These are phyloP conservation scores for Hipposideros larvatus DNA, from an alignment of 2,797 vertebrate genomes.

Conservation along the genomic window DNA sequence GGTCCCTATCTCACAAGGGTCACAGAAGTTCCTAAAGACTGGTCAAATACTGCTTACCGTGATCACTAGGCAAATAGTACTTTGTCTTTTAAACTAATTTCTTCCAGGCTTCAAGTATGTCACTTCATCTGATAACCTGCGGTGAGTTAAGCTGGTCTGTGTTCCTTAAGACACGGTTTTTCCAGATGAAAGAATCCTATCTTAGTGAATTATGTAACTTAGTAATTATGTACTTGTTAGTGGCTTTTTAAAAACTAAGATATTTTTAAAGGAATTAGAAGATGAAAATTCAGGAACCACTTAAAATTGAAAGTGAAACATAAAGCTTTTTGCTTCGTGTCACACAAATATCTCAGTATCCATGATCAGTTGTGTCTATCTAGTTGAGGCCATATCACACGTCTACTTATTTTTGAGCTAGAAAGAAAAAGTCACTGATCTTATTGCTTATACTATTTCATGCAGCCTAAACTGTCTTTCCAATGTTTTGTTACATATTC, in stretches of 20 bases:
- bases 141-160: neutral
- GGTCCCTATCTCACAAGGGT: neutral
- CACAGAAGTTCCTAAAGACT: neutral
- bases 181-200: neutral
- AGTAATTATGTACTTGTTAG: neutral
- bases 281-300: neutral
- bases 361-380: neutral
- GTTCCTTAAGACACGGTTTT: neutral
- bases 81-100: neutral
- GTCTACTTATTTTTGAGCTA: neutral
- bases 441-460: neutral
- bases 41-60: neutral
- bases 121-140: neutral
- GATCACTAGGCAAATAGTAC: neutral
- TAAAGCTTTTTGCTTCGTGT: conserved; percentile 15
- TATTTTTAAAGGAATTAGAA: conserved; percentile 13
- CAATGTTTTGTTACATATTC: conserved; percentile 54
- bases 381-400: neutral
- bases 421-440: neutral
- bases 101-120: neutral
- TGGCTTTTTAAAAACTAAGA: neutral
- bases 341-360: neutral
- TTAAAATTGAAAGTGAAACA: conserved; percentile 23
- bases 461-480: neutral
- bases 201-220: neutral